Base-by-base conservation (phyloP, 2,797 vertebrate genomes). In the Pygocentrus nattereri region DNA sequence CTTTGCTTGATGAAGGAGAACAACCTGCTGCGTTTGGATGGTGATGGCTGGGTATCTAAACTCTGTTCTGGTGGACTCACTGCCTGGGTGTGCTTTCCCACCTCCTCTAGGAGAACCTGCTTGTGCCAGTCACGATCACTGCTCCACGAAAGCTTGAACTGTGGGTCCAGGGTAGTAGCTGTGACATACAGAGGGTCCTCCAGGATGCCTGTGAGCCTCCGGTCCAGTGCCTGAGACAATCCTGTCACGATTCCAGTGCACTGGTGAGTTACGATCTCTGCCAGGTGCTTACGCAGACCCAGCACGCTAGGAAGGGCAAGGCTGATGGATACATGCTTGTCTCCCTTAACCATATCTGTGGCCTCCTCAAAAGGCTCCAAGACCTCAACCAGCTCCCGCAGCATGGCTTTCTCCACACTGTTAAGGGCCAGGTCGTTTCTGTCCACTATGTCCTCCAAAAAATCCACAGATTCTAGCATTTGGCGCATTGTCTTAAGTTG, bases 1-100 rank as follows among this genome's bases (percentile, higher is more conserved):
- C 94, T 94, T 87, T 95, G 94, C 85, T 95, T 95, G 84, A 95
- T 95, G 88, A 95, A 95, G 65, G 95, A 95, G 89, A 95, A 95
- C 21, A 95, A 88, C 88, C 94, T 95, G 84, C 94, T 94, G 31
- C 94, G 94, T 72, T 94, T 94, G 52, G 93, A 92, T 1, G 94
- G 91, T 0, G 94, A 90, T 6, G 90, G 75, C 59, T 89, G 91
- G 27, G 91, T 73, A 64, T 94, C 94, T 56, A 89, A 90, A 87
- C 88, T 90, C 70, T 88, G 64, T 56, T 92, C 90, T 68, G 70
- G 31, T 44, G 87, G 85, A 78, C 86, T 85, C 74, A 89, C 88
- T 73, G 88, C 84, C 62, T 85, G 84, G n/a, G 90, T 92, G 82
- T 93, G 91, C 90, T 94, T 95, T 77, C 91, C 90, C 79, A 95